phyloP scores from a whole-genome alignment of 1,140 invertebrate genomes.

The Vollenhovia emeryi region DNA sequence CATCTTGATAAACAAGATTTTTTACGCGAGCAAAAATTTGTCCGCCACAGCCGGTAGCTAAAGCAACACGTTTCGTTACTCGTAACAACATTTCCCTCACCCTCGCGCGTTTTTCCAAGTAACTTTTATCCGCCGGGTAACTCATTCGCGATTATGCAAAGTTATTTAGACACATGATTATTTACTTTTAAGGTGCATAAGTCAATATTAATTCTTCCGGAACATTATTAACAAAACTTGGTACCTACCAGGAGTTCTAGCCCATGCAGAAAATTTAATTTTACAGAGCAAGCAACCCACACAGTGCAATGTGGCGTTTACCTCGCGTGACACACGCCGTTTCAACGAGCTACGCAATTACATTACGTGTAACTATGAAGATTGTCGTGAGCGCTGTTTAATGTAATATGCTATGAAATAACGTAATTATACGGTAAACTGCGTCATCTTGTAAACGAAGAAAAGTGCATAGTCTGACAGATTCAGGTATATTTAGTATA shows the following conservation, averaged over 20 bases:
- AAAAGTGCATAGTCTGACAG: not conserved
- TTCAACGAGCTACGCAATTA: constrained; percentile 55
- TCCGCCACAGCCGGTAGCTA: not conserved
- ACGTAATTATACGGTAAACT: constrained; percentile 27
- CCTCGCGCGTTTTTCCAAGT: not conserved
- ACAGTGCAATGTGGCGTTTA: constrained; percentile 35
- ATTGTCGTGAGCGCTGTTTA: constrained; percentile 46
- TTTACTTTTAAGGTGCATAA: not conserved
- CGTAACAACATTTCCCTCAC: not conserved
- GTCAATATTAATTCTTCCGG: constrained; percentile 7
- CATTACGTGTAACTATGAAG: constrained; percentile 46
- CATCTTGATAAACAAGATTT: not conserved
- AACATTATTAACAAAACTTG: constrained; percentile 34
- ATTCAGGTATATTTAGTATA: not conserved
- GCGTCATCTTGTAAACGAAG: constrained; percentile 9
- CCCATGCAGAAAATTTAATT: constrained; percentile 46
- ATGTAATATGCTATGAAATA: constrained; percentile 26
- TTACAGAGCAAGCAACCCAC: constrained; percentile 33
- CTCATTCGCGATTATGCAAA: not conserved
- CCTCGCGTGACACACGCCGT: constrained; percentile 46
- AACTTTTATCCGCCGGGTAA: not conserved
- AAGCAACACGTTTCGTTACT: not conserved
- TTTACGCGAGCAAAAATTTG: not conserved
- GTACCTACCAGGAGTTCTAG: not conserved
- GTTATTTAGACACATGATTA: not conserved